These are phyloP conservation scores for Falco biarmicus DNA, from an alignment of 2,797 vertebrate species.

Conservation along the genomic window DNA sequence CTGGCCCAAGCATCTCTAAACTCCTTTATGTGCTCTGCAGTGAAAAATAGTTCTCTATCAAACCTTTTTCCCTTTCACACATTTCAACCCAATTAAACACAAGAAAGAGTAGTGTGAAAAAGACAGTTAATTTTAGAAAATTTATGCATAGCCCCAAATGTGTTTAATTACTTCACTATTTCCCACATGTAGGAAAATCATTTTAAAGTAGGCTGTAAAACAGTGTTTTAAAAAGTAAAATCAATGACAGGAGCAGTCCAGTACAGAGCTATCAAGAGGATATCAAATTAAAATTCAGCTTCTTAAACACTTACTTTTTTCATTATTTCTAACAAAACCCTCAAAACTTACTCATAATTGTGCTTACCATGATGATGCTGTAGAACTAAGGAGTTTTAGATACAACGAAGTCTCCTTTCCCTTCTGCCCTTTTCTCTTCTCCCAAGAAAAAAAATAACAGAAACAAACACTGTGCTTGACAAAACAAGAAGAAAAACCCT, in stretches of 20 bases:
- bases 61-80: conserved; percentile 80
- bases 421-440: background rate
- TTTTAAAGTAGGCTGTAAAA: conserved; percentile 76
- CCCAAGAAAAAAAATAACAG: background rate
- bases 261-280: conserved; percentile 18
- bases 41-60: conserved; percentile 75
- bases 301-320: background rate
- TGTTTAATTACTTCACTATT: conserved; percentile 84
- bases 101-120: conserved; percentile 83
- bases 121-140: conserved; percentile 85
- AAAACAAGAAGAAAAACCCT: background rate
- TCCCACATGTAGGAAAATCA: conserved; percentile 76
- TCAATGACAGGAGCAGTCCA: conserved; percentile 36
- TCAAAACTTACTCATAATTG: background rate
- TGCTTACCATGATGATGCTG: background rate
- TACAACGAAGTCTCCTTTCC: background rate
- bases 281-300: conserved; percentile 57
- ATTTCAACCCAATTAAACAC: conserved; percentile 84
- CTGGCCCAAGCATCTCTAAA: conserved; percentile 2
- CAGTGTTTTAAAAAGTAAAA: conserved; percentile 65
- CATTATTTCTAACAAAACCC: background rate
- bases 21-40: conserved; percentile 33
- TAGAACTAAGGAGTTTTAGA: background rate
- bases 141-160: conserved; percentile 83
- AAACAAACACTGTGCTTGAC: background rate